These are phyloP conservation scores for Acanthurus lineatus DNA, from an alignment of 2,797 vertebrate species.

Conservation along the genomic window DNA sequence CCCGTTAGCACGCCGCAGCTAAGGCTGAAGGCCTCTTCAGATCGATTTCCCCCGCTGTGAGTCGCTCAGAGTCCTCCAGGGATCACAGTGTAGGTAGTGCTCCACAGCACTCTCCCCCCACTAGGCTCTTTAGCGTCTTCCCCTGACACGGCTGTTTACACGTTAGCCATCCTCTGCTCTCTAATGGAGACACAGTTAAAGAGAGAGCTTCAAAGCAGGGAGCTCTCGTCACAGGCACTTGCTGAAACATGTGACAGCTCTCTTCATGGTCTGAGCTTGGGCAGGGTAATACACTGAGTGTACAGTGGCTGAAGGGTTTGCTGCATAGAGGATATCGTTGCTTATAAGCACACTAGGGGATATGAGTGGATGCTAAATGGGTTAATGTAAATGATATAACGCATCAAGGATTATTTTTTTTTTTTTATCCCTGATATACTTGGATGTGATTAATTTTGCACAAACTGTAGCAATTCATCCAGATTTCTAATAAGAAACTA, in stretches of 20 bases:
- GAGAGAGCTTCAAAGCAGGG: conserved; percentile 68
- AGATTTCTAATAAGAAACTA: conserved; percentile 31
- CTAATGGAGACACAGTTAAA: conserved; percentile 75
- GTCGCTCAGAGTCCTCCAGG: conserved; percentile 72
- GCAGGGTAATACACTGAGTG: conserved; percentile 45
- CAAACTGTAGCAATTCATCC: conserved; percentile 33
- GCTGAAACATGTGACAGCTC: conserved; percentile 73
- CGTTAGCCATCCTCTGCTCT: conserved; percentile 67
- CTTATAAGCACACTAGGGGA: conserved; percentile 29
- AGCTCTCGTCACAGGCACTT: conserved; percentile 64
- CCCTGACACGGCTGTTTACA: conserved; percentile 79
- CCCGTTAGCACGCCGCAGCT: conserved; percentile 73
- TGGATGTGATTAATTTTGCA: conserved; percentile 30
- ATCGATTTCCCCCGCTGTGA: conserved; percentile 78
- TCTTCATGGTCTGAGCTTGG: conserved; percentile 58
- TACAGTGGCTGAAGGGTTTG: conserved; percentile 42
- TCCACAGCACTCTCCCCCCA: conserved; percentile 60
- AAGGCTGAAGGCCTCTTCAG: conserved; percentile 75
- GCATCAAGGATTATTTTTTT: conserved; percentile 33
- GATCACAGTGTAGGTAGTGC: conserved; percentile 75
- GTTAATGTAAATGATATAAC: conserved; percentile 58
- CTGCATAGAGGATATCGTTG: conserved; percentile 32
- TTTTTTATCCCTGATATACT: conserved; percentile 47
- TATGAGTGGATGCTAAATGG: conserved; percentile 43
- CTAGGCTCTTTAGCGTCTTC: conserved; percentile 73